Percentiles rank a stretch among this genome's conserved stretches.
phyloP scores from a whole-genome alignment of 2,888 invertebrate genomes.

The Acleris holmiana region DNA sequence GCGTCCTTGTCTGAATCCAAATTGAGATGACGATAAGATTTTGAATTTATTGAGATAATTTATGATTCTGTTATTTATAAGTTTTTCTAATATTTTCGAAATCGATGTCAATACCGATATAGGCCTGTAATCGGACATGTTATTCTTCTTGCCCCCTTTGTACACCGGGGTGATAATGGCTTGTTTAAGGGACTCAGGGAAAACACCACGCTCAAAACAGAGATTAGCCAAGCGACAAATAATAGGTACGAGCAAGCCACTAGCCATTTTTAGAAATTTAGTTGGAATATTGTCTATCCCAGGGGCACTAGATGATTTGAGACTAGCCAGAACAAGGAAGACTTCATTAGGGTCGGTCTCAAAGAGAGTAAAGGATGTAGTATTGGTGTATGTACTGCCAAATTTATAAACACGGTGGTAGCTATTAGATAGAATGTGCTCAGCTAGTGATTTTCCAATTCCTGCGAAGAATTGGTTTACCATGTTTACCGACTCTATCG shows the following conservation, averaged over 20 bases:
- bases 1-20: too few relatives aligned
- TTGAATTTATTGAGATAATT: too few relatives aligned
- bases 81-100: too few relatives aligned
- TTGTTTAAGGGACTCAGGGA: conserved; percentile 1
- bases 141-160: too few relatives aligned
- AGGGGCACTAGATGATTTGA: neutral
- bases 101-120: too few relatives aligned
- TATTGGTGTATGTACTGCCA: neutral
- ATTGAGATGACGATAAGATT: too few relatives aligned
- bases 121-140: too few relatives aligned
- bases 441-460: neutral
- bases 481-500: neutral
- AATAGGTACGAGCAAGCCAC: conserved; percentile 1
- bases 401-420: too few relatives aligned
- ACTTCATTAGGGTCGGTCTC: neutral
- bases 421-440: neutral
- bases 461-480: neutral
- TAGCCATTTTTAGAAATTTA: neutral
- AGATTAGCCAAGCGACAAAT: neutral
- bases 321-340: neutral
- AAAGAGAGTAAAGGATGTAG: neutral
- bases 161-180: too few relatives aligned
- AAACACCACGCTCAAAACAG: neutral
- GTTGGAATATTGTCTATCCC: conserved; percentile 5
- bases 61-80: too few relatives aligned